Conservation (phyloP, 2,888 invertebrate species). For the Idaea biselata region DNA sequence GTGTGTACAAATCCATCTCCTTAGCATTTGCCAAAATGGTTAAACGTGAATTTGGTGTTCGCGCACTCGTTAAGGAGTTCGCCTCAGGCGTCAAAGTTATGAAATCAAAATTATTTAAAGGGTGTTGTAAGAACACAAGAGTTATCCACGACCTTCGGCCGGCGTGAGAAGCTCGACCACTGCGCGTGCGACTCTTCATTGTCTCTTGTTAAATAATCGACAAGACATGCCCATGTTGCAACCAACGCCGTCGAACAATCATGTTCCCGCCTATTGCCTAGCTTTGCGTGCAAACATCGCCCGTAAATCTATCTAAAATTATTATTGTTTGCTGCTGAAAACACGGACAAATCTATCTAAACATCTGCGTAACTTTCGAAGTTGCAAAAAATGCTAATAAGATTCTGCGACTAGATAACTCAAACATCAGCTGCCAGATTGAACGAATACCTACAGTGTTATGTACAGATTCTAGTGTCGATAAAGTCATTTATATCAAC, state of each 20-base stretch:
- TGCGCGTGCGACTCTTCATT: constrained; percentile 70
- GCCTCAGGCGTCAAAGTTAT: constrained; percentile 61
- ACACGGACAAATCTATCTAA: not conserved
- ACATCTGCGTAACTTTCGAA: constrained; percentile 6
- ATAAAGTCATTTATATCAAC: constrained; percentile 36
- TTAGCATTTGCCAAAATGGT: constrained; percentile 10
- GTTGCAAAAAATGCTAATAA: not conserved
- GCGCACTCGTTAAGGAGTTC: constrained; percentile 41
- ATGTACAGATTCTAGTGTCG: constrained; percentile 17
- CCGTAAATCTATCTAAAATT: constrained; percentile 41
- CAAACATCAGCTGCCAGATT: constrained; percentile 8
- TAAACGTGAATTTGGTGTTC: constrained; percentile 26
- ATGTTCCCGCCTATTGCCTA: constrained; percentile 39
- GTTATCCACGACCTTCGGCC: constrained; percentile 75
- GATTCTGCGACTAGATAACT: not conserved
- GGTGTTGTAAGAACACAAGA: constrained; percentile 69
- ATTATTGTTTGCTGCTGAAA: constrained; percentile 16
- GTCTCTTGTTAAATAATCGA: constrained; percentile 76
- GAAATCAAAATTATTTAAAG: constrained; percentile 76
- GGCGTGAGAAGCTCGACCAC: constrained; percentile 69
- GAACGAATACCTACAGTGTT: not conserved
- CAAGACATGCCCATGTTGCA: constrained; percentile 65
- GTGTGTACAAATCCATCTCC: constrained; percentile 18
- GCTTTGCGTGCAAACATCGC: constrained; percentile 51
- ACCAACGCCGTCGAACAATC: constrained; percentile 50